A percentile compares a stretch with the other conserved stretches of the same genome.
These are phyloP conservation scores for Thymelicus lineola DNA, from an alignment of 2,888 invertebrate species.

Conservation along the genomic window DNA sequence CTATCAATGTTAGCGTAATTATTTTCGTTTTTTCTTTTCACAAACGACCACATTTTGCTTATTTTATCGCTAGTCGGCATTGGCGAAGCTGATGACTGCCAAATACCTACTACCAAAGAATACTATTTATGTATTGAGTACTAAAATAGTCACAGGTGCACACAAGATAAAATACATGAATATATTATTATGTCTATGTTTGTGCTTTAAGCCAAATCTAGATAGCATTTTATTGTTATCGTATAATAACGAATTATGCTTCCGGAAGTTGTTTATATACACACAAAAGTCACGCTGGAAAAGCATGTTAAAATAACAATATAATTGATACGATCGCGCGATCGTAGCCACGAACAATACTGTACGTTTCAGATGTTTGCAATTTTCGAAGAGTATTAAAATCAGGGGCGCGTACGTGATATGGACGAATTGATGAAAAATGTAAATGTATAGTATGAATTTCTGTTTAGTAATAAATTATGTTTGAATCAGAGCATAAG, in stretches of 20 bases:
- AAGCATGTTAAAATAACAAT: slow-evolving; percentile 4
- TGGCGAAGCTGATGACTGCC: slow-evolving; percentile 1
- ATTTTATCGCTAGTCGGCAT: slow-evolving; percentile 6
- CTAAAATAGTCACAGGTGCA: slow-evolving; percentile 5
- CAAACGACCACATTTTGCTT: not conserved
- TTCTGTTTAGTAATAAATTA: too few relatives aligned
- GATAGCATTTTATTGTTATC: slow-evolving; percentile 1
- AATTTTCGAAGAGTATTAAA: slow-evolving; percentile 1
- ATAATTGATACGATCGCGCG: not conserved
- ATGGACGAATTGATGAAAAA: not conserved
- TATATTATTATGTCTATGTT: not conserved
- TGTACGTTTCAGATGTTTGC: not conserved
- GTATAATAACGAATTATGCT: not conserved
- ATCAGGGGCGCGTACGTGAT: slow-evolving; percentile 7
- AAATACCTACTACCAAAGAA: not conserved
- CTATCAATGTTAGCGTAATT: not conserved
- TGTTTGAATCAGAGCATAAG: not conserved
- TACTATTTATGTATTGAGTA: slow-evolving; percentile 3
- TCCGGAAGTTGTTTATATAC: slow-evolving; percentile 2
- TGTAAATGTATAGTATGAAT: not conserved
- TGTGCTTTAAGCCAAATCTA: slow-evolving; percentile 4
- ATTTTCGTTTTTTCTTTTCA: not conserved
- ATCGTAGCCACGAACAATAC: not conserved
- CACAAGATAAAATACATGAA: not conserved
- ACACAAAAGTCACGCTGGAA: not conserved